Conservation (phyloP, 2,888 invertebrate genomes). For the Melangyna quadrimaculata region DNA sequence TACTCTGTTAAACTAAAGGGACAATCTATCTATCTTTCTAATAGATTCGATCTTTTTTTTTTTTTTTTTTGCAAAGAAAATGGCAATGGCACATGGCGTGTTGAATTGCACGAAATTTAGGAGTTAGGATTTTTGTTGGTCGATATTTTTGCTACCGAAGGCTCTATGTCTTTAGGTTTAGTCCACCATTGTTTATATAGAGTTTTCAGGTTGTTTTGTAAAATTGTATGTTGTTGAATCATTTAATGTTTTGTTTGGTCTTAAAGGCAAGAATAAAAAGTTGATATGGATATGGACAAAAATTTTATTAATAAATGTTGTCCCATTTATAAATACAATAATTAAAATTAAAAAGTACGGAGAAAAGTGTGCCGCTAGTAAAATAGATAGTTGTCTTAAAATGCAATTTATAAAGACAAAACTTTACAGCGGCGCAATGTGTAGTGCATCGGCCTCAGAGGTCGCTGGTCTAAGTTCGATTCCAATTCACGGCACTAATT, state of each 20-base stretch:
- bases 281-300: too few relatives aligned
- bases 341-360: too few relatives aligned
- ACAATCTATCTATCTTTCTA: conserved; percentile 4
- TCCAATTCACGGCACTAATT: too few relatives aligned
- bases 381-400: too few relatives aligned
- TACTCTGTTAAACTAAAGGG: background rate
- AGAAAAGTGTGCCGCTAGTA: too few relatives aligned
- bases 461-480: too few relatives aligned
- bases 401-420: too few relatives aligned
- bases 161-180: background rate
- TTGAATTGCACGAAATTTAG: conserved; percentile 25
- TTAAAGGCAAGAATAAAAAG: background rate
- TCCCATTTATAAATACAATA: too few relatives aligned
- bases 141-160: background rate
- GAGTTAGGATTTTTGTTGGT: background rate
- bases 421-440: too few relatives aligned
- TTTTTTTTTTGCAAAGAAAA: conserved; percentile 11
- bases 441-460: too few relatives aligned
- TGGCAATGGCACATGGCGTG: too few relatives aligned
- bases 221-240: background rate
- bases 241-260: background rate
- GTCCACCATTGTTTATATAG: background rate
- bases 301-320: too few relatives aligned
- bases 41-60: conserved; percentile 42
- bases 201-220: background rate